Evolutionary conservation across 2,113 vertebrate genomes (phyloP).

Genomic region (Podarcis muralis): DNA sequence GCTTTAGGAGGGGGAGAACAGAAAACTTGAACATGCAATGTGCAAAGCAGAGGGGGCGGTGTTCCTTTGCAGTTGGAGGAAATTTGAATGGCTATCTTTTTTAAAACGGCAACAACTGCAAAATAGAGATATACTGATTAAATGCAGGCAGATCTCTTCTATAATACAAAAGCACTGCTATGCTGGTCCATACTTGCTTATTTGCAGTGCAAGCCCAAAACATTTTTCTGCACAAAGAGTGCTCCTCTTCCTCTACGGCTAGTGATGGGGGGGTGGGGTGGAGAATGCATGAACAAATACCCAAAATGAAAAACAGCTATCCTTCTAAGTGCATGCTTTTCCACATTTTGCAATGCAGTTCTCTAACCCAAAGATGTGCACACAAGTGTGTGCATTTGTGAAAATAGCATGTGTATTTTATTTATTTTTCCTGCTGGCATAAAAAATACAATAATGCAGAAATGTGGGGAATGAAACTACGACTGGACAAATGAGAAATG

Average conservation of each 20-base stretch:
- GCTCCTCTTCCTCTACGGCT: background rate
- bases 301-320: too few relatives aligned
- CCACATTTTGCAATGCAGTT: too few relatives aligned
- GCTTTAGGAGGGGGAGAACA: conserved; percentile 15
- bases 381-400: too few relatives aligned
- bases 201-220: background rate
- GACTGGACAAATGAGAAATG: too few relatives aligned
- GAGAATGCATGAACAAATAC: too few relatives aligned
- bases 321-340: too few relatives aligned
- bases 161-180: conserved; percentile 29
- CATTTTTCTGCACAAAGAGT: background rate
- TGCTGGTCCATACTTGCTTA: background rate
- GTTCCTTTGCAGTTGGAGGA: conserved; percentile 71
- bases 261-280: too few relatives aligned
- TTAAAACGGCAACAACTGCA: background rate
- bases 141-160: conserved; percentile 62
- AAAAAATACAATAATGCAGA: too few relatives aligned
- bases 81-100: conserved; percentile 64
- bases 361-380: too few relatives aligned
- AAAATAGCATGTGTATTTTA: too few relatives aligned
- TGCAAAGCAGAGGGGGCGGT: conserved; percentile 69
- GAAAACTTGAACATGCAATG: conserved; percentile 35
- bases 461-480: too few relatives aligned
- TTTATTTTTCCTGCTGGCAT: too few relatives aligned
- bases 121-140: background rate